Evolutionary conservation across 2,888 invertebrate genomes (phyloP).

Genomic region (Cyclophora albipunctata): DNA sequence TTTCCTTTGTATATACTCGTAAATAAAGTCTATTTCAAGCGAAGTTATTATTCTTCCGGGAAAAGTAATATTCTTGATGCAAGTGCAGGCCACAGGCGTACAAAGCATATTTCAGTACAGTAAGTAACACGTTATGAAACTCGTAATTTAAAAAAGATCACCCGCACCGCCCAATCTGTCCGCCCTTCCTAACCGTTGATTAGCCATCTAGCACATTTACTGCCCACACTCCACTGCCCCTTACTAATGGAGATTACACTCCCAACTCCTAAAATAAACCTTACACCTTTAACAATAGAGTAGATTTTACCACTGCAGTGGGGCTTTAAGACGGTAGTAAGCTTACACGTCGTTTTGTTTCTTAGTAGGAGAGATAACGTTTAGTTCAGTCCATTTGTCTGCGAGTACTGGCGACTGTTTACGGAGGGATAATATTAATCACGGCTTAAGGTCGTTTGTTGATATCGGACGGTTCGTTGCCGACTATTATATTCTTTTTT

Average conservation of each 20-base stretch:
- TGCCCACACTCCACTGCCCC: slow-evolving; percentile 18
- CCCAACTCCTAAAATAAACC: neutral
- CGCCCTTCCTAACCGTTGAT: slow-evolving; percentile 16
- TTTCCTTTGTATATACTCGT: too few relatives aligned
- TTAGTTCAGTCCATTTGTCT: slow-evolving; percentile 15
- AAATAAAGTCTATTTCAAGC: too few relatives aligned
- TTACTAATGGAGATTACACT: slow-evolving; percentile 13
- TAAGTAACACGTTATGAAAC: too few relatives aligned
- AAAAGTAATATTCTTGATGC: too few relatives aligned
- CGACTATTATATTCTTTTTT: too few relatives aligned
- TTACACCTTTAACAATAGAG: slow-evolving; percentile 1
- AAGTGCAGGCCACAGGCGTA: too few relatives aligned
- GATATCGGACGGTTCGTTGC: too few relatives aligned
- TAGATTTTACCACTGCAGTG: neutral
- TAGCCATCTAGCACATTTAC: slow-evolving; percentile 18
- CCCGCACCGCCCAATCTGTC: too few relatives aligned
- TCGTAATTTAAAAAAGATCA: too few relatives aligned
- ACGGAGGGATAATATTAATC: slow-evolving; percentile 9
- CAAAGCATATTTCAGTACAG: too few relatives aligned
- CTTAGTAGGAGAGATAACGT: slow-evolving; percentile 14
- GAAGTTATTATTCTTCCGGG: too few relatives aligned
- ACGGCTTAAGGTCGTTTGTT: slow-evolving; percentile 5
- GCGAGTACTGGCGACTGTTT: too few relatives aligned
- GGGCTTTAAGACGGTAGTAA: slow-evolving; percentile 14
- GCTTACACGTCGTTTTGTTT: slow-evolving; percentile 19